A percentile compares a stretch with the other conserved stretches of the same genome.
These are phyloP conservation scores for Furnarius figulus DNA, from an alignment of 2,113 vertebrate species.

Conservation along the genomic window DNA sequence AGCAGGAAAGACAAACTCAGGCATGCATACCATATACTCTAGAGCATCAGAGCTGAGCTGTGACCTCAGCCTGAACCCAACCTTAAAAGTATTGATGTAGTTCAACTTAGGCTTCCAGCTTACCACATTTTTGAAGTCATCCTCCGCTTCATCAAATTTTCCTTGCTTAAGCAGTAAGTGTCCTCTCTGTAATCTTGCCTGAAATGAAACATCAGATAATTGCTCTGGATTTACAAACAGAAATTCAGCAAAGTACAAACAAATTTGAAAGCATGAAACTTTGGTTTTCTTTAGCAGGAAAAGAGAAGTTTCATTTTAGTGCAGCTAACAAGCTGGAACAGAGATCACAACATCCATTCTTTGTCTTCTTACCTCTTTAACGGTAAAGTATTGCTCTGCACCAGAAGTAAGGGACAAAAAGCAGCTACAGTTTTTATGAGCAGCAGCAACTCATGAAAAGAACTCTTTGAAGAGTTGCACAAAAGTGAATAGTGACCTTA, in stretches of 20 bases:
- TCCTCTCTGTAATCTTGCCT: constrained; percentile 96
- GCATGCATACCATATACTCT: not conserved
- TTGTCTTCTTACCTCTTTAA: not conserved
- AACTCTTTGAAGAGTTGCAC: not conserved
- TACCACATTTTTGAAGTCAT: constrained; percentile 96
- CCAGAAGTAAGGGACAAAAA: not conserved
- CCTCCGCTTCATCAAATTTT: constrained; percentile 92
- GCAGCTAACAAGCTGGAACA: not conserved
- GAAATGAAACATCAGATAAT: not conserved
- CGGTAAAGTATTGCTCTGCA: not conserved
- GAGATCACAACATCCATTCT: not conserved
- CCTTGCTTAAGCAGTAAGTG: constrained; percentile 94
- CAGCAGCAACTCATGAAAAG: not conserved
- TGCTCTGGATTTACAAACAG: not conserved
- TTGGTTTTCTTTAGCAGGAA: not conserved
- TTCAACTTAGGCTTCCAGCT: constrained; percentile 51
- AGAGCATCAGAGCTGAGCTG: not conserved
- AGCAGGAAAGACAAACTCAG: not conserved
- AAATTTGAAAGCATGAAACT: not conserved
- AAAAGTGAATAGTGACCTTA: not conserved
- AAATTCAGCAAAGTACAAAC: not conserved
- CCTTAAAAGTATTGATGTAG: not conserved
- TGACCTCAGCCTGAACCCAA: not conserved
- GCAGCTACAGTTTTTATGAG: not conserved
- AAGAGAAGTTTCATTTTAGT: not conserved